A percentile compares a stretch with the other conserved stretches of the same genome.
Evolutionary conservation across 2,888 invertebrate genomes (phyloP).

Genomic region (Patella caerulea): DNA sequence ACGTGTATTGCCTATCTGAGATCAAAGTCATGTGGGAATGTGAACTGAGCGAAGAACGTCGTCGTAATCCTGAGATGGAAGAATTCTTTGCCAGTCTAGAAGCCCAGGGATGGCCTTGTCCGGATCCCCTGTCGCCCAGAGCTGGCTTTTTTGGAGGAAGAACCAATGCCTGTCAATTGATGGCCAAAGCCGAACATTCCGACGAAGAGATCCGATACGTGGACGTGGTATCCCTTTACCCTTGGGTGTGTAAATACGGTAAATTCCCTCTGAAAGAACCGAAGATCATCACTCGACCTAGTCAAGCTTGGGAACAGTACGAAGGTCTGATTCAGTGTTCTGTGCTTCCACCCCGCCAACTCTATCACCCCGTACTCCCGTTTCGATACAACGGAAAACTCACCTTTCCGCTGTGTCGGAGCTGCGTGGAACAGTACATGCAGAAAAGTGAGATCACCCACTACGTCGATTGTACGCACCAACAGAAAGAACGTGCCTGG

Average conservation of each 20-base stretch:
- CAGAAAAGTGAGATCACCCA: background rate
- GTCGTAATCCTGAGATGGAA: background rate
- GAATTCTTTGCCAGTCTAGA: background rate
- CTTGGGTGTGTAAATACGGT: background rate
- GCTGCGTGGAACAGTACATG: background rate
- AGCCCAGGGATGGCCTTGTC: background rate
- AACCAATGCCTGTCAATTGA: background rate
- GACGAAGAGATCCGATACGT: background rate
- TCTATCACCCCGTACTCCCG: background rate
- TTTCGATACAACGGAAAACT: background rate
- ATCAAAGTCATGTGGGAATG: background rate
- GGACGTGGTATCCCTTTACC: background rate
- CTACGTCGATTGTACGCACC: background rate
- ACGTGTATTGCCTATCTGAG: background rate
- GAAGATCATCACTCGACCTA: background rate
- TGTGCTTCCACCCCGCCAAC: background rate
- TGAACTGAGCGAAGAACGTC: background rate
- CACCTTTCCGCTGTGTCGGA: background rate
- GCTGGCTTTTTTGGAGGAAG: background rate
- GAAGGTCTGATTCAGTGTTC: background rate
- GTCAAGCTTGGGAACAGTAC: background rate
- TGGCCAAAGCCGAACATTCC: background rate
- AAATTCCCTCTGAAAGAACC: background rate
- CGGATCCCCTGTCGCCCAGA: background rate
- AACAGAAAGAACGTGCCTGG: background rate